These are phyloP conservation scores for Sericinus montela DNA, from an alignment of 2,888 invertebrate species.

Conservation along the genomic window DNA sequence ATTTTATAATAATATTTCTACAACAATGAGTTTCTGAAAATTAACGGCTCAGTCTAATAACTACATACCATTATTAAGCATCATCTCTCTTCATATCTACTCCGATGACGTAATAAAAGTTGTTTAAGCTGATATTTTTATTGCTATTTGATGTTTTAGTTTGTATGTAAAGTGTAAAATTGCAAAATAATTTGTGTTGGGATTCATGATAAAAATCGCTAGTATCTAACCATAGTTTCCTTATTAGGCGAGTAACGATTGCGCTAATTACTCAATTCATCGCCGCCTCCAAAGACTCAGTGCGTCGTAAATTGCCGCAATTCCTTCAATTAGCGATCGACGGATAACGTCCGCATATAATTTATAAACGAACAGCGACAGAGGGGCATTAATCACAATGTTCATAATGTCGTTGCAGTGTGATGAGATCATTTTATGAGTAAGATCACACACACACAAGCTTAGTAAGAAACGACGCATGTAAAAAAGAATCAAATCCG, in stretches of 20 bases:
- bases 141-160: too few relatives aligned
- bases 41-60: too few relatives aligned
- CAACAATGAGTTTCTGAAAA: too few relatives aligned
- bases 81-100: too few relatives aligned
- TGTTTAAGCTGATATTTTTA: too few relatives aligned
- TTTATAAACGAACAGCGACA: conserved; percentile 44
- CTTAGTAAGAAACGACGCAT: background rate
- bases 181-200: too few relatives aligned
- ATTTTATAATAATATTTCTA: too few relatives aligned
- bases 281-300: conserved; percentile 34
- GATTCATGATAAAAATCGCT: conserved; percentile 16
- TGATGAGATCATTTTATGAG: conserved; percentile 49
- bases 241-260: conserved; percentile 23
- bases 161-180: too few relatives aligned
- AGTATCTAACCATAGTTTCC: conserved; percentile 24
- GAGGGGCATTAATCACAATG: conserved; percentile 54
- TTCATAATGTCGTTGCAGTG: conserved; percentile 37
- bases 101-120: too few relatives aligned
- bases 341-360: conserved; percentile 53
- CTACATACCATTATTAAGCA: too few relatives aligned
- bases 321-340: conserved; percentile 64
- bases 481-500: too few relatives aligned
- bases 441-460: conserved; percentile 16
- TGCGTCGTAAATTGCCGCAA: conserved; percentile 54
- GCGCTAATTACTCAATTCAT: conserved; percentile 64